Evolutionary conservation across 92 coral and sea anemone species (phyloP), one percentile per base, ranked within the genome.

Genomic region (Siderastrea siderea): DNA sequence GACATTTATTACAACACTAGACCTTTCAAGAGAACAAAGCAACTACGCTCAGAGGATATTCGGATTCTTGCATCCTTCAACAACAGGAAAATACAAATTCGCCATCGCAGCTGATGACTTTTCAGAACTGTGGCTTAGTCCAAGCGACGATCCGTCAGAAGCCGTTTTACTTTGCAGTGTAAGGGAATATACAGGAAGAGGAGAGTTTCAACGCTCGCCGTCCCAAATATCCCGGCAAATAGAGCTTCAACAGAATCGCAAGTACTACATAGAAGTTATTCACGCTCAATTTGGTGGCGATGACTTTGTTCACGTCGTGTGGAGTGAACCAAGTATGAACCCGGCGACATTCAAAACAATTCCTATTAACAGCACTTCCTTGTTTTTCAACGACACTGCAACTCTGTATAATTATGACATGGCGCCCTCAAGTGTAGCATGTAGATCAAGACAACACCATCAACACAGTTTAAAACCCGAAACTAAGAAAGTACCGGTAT

Each of bases 121-220:
- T 15, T 94, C 96, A 48, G 96, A 94, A 76, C 79, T 94, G 54
- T 94, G 96, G 96, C 79, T 94, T 54, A 94, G 96, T 46, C 10
- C 62, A 15, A 88, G 71, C 48, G 86, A 83, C 38, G 77, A 81
- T 6, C 67, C 71, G 61, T 59, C 67, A 61, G 77, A 91, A 44
- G 87, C 96, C 3, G 82, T 83, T 49, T 87, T 91, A 38, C 78
- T 94, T 10, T 93, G 95, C 49, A 79, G 73, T 47, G 81, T 91
- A 3, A 83, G 84, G 0, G 75, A 78, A 12, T 74, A 74, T 77
- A 62, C 93, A 1, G 57, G 67, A 15, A 66, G 72, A 55, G 12
- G 52, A 3, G 72, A 80, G 53, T 85, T 79, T 50, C 52, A 47
- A 7, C 74, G 61, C 70, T 78, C 44, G 19, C 60, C 74, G 3